These are phyloP conservation scores for Mechanitis messenoides DNA, from an alignment of 2,888 invertebrate species.

Conservation along the genomic window DNA sequence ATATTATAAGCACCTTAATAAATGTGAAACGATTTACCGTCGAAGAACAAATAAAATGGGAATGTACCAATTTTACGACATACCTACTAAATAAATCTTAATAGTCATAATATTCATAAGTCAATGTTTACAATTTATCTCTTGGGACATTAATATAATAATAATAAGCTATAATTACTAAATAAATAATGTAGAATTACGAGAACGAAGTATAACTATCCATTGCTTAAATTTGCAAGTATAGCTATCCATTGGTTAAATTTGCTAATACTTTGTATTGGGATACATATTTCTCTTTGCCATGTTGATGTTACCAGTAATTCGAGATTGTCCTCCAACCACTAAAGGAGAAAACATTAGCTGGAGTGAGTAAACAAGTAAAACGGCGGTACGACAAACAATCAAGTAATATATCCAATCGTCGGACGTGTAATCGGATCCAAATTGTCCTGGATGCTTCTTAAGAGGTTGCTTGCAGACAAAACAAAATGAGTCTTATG, in stretches of 20 bases:
- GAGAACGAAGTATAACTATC: not conserved
- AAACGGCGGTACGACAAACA: slow-evolving; percentile 54
- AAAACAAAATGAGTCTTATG: slow-evolving; percentile 44
- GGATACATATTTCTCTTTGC: slow-evolving; percentile 29
- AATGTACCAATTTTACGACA: slow-evolving; percentile 31
- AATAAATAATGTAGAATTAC: not conserved
- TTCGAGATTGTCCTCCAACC: slow-evolving; percentile 46
- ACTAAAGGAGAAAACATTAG: slow-evolving; percentile 52
- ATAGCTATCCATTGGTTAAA: slow-evolving; percentile 11
- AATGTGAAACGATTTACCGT: slow-evolving; percentile 47
- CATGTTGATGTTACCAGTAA: slow-evolving; percentile 43
- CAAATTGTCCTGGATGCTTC: slow-evolving; percentile 50
- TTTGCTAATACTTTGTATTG: slow-evolving; percentile 22
- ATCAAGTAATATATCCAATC: slow-evolving; percentile 48
- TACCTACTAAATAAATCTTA: slow-evolving; percentile 24
- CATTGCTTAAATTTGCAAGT: slow-evolving; percentile 17
- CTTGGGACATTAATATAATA: slow-evolving; percentile 9
- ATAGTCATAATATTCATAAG: slow-evolving; percentile 20
- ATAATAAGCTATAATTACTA: slow-evolving; percentile 8
- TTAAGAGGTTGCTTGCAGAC: slow-evolving; percentile 46
- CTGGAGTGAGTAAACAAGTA: slow-evolving; percentile 55
- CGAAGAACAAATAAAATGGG: slow-evolving; percentile 39
- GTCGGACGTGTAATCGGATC: slow-evolving; percentile 62
- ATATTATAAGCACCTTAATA: slow-evolving; percentile 45
- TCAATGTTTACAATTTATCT: slow-evolving; percentile 18